Evolutionary conservation across 1,140 invertebrate genomes (phyloP).

Genomic region (Patella vulgata): DNA sequence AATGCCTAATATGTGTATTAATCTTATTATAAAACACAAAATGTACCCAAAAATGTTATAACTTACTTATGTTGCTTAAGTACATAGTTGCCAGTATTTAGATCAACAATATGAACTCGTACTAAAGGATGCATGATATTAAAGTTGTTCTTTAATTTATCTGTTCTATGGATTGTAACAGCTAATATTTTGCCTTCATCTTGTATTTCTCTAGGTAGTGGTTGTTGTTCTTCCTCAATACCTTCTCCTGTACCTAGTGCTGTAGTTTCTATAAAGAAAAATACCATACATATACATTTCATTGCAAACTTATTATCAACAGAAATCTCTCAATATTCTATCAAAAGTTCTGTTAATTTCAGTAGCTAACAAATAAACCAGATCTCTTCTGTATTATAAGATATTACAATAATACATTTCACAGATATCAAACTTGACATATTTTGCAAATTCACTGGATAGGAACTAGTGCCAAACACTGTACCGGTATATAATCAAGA

Average conservation of each 20-base stretch:
- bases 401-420: too few species aligned
- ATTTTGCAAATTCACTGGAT: too few species aligned
- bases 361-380: too few species aligned
- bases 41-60: neutral
- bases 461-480: too few species aligned
- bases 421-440: too few species aligned
- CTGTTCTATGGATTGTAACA: slow-evolving; percentile 62
- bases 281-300: too few species aligned
- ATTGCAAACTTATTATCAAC: too few species aligned
- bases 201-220: slow-evolving; percentile 28
- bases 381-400: too few species aligned
- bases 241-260: slow-evolving; percentile 16
- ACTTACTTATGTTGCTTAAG: slow-evolving; percentile 63
- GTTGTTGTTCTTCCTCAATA: slow-evolving; percentile 19
- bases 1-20: too few species aligned
- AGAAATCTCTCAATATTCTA: neutral
- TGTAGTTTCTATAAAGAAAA: neutral
- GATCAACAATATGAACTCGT: slow-evolving; percentile 66
- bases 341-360: neutral
- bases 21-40: too few species aligned
- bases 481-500: too few species aligned
- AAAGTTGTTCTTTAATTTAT: slow-evolving; percentile 66
- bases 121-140: slow-evolving; percentile 66
- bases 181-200: slow-evolving; percentile 56
- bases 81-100: slow-evolving; percentile 60